phyloP scores from a whole-genome alignment of 2,797 vertebrate genomes.

The Micrastur ruficollis region DNA sequence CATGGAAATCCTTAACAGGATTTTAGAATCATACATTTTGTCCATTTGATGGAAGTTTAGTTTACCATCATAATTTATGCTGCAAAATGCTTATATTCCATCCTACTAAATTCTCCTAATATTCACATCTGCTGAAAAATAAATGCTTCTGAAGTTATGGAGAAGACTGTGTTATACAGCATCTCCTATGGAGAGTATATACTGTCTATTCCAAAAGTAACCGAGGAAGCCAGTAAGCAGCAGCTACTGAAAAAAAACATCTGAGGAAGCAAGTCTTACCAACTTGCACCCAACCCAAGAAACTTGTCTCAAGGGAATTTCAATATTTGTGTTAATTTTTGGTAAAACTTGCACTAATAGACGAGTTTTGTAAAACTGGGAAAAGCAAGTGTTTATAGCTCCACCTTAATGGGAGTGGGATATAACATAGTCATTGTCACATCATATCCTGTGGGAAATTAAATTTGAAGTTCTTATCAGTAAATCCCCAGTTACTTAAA shows the following conservation, averaged over 20 bases:
- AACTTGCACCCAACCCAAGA: not conserved
- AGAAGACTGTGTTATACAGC: not conserved
- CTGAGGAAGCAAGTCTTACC: not conserved
- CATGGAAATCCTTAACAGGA: not conserved
- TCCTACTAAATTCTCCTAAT: not conserved
- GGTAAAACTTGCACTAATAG: not conserved
- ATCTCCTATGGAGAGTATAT: not conserved
- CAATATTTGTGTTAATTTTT: not conserved
- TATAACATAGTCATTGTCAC: not conserved
- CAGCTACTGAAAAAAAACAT: not conserved
- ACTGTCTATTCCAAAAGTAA: not conserved
- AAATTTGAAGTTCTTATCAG: not conserved
- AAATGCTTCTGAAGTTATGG: not conserved
- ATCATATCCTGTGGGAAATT: not conserved
- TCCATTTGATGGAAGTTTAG: not conserved
- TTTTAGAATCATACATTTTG: not conserved
- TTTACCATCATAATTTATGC: not conserved
- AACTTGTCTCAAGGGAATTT: not conserved
- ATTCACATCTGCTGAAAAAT: not conserved
- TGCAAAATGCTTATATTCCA: not conserved
- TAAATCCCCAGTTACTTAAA: not conserved
- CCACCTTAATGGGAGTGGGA: not conserved
- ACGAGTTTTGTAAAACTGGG: not conserved
- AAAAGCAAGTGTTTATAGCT: not conserved
- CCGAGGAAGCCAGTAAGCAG: not conserved